Conservation (phyloP, 2,888 invertebrate genomes). For the Macrophya annulata region DNA sequence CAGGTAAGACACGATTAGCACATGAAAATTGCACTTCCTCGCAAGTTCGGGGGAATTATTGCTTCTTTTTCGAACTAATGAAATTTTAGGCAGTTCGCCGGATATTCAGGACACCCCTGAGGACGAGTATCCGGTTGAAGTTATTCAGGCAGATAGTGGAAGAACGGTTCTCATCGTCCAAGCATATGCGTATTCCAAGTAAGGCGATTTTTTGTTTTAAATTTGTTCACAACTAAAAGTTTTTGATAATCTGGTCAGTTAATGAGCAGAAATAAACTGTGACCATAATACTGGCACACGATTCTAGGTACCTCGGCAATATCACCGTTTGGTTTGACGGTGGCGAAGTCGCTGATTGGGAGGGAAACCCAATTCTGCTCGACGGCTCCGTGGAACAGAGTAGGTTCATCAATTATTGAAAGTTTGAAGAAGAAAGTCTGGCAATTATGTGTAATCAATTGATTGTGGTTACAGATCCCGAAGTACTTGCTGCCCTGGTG, state of each 20-base stretch:
- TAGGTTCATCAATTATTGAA: constrained; percentile 70
- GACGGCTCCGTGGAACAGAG: constrained; percentile 85
- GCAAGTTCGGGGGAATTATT: constrained; percentile 43
- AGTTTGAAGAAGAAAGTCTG: constrained; percentile 2
- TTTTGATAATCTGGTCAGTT: neutral
- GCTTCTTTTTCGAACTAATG: neutral
- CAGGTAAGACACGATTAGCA: constrained; percentile 73
- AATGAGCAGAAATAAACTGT: neutral
- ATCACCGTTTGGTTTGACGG: constrained; percentile 87
- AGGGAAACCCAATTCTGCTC: constrained; percentile 88
- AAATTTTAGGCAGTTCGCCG: constrained; percentile 6
- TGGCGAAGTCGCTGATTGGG: constrained; percentile 85
- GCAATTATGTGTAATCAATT: neutral
- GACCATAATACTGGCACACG: neutral
- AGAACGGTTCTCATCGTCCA: constrained; percentile 86
- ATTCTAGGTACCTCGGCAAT: constrained; percentile 88
- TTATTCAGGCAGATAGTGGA: constrained; percentile 82
- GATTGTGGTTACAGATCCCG: constrained; percentile 80
- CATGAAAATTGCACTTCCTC: neutral
- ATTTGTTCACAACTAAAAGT: neutral
- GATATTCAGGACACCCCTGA: constrained; percentile 78
- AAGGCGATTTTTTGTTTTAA: constrained; percentile 39
- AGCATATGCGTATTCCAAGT: constrained; percentile 86
- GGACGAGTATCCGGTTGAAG: constrained; percentile 88
- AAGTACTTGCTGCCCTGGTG: constrained; percentile 82